Evolutionary conservation across 2,888 invertebrate genomes (phyloP).

Genomic region (Zele albiditarsus): DNA sequence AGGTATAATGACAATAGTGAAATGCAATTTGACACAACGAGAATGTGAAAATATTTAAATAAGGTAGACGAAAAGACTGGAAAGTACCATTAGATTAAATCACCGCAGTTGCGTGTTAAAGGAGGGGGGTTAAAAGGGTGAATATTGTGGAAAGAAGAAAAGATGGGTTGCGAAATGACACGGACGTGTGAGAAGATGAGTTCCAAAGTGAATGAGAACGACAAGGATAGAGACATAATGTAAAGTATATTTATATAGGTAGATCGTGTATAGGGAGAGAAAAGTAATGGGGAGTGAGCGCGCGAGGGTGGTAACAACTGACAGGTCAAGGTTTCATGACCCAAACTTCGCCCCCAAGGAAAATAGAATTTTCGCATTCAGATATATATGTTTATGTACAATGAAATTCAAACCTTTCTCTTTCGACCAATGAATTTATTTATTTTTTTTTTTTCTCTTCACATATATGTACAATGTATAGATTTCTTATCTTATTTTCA

Average conservation of each 20-base stretch:
- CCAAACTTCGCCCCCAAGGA: conserved; percentile 46
- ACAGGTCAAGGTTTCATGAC: conserved; percentile 59
- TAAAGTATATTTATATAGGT: neutral
- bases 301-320: conserved; percentile 21
- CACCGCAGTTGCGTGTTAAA: conserved; percentile 35
- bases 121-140: conserved; percentile 25
- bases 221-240: neutral
- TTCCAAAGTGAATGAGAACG: conserved; percentile 44
- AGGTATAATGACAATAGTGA: neutral
- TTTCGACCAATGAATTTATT: conserved; percentile 10
- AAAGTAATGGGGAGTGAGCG: conserved; percentile 43
- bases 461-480: neutral
- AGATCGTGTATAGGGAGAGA: neutral
- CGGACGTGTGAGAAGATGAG: conserved; percentile 38
- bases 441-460: neutral
- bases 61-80: conserved; percentile 22
- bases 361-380: conserved; percentile 48
- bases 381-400: neutral
- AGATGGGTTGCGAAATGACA: conserved; percentile 26
- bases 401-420: conserved; percentile 16
- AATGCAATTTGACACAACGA: conserved; percentile 7
- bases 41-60: conserved; percentile 36
- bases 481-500: neutral
- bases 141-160: neutral
- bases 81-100: conserved; percentile 48